Percentiles rank a stretch among this genome's conserved stretches.
Evolutionary conservation across 2,888 invertebrate species (phyloP).

Genomic region (Penaeus monodon): DNA sequence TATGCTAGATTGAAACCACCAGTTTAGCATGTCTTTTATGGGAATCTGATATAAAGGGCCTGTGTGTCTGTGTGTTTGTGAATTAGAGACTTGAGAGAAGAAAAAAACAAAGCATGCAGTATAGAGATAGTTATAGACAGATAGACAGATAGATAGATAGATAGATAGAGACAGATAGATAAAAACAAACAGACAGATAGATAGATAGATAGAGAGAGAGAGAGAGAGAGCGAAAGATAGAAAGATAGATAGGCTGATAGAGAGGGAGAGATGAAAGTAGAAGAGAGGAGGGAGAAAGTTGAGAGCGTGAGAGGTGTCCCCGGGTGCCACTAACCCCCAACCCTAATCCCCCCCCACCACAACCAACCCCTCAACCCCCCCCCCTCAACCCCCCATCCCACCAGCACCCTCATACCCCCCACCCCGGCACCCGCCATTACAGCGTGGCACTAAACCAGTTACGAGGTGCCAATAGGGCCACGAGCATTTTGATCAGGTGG

Average conservation of each 20-base stretch:
- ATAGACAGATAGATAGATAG: too few species aligned
- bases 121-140: too few species aligned
- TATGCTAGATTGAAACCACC: too few species aligned
- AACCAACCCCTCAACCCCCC: not conserved
- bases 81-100: too few species aligned
- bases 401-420: not conserved
- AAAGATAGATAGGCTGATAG: not conserved
- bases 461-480: conserved; percentile 50
- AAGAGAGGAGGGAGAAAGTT: not conserved
- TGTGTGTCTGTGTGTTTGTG: not conserved
- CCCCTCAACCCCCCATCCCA: not conserved
- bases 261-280: not conserved
- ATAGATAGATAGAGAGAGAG: not conserved
- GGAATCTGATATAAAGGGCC: too few species aligned
- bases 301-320: not conserved
- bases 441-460: conserved; percentile 51
- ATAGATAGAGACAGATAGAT: too few species aligned
- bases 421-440: conserved; percentile 41
- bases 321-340: not conserved
- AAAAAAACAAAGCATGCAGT: too few species aligned
- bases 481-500: conserved; percentile 53
- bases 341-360: not conserved
- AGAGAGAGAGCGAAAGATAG: not conserved
- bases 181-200: too few species aligned
- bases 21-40: too few species aligned